These are phyloP conservation scores for Drosophila cracens DNA, from an alignment of 2,888 invertebrate species.

Conservation along the genomic window DNA sequence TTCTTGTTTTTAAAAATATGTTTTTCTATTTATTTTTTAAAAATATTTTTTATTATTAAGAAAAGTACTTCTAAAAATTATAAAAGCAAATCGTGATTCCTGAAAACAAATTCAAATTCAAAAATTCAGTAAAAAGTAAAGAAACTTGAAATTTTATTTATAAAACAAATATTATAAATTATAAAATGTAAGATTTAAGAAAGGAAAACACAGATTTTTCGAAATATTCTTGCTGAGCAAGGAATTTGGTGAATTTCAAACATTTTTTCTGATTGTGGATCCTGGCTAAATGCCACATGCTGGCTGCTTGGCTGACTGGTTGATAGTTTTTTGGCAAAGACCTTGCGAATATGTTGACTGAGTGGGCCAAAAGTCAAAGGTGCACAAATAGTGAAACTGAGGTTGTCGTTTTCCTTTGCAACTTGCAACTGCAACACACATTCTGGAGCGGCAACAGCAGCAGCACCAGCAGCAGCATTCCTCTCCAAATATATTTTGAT, in stretches of 20 bases:
- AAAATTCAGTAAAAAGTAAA: too few relatives aligned
- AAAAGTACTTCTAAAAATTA: not conserved
- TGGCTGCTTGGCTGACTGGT: constrained; percentile 2
- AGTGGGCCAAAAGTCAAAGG: constrained; percentile 45
- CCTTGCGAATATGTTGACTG: constrained; percentile 53
- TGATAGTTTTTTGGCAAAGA: constrained; percentile 52
- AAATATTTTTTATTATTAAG: not conserved
- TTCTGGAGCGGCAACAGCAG: not conserved
- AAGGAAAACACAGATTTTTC: fast-evolving
- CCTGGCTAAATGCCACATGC: constrained; percentile 7
- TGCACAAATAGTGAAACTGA: constrained; percentile 8
- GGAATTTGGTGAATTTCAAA: not conserved
- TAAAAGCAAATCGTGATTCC: too few relatives aligned
- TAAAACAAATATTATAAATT: not conserved
- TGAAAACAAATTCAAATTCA: too few relatives aligned
- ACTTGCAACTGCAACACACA: constrained; percentile 7
- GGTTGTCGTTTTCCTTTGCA: not conserved
- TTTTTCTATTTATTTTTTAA: not conserved
- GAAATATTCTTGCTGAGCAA: not conserved
- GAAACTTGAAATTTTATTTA: not conserved
- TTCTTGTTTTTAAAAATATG: too few relatives aligned
- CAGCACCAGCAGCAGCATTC: not conserved
- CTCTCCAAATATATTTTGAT: constrained; percentile 18
- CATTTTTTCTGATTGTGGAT: not conserved
- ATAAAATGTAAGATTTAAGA: not conserved